These are phyloP conservation scores for Graptemys geographica DNA, from an alignment of 2,797 vertebrate species.

Conservation along the genomic window DNA sequence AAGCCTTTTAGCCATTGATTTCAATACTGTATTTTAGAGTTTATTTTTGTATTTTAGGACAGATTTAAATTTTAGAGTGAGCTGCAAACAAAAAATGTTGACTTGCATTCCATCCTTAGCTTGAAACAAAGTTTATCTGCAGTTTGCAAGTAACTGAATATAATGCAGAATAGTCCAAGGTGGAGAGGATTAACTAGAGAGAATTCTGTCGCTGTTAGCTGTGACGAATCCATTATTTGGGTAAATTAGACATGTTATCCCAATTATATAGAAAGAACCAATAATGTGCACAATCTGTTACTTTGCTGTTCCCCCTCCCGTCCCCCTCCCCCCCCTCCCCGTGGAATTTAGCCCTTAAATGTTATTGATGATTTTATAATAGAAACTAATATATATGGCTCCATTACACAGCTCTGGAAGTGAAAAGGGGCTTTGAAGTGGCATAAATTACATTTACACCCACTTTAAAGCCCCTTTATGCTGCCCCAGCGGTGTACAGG, in stretches of 20 bases:
- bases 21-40: not conserved
- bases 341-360: not conserved
- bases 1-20: not conserved
- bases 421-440: not conserved
- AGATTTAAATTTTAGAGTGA: not conserved
- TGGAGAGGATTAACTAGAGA: not conserved
- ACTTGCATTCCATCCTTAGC: not conserved
- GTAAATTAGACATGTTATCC: not conserved
- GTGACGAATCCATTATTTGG: not conserved
- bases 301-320: not conserved
- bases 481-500: not conserved
- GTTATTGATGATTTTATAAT: not conserved
- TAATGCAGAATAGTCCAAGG: not conserved
- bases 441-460: not conserved
- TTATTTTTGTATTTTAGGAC: slow-evolving; percentile 14
- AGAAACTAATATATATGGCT: not conserved
- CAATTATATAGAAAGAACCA: not conserved
- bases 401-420: not conserved
- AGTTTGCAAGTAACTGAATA: not conserved
- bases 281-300: not conserved
- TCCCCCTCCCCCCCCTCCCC: fast-evolving
- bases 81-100: not conserved
- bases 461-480: not conserved
- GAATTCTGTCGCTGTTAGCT: not conserved
- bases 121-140: not conserved